Base-by-base conservation (phyloP, 35 echinoderm and acorn worm genomes). In the Stichopus chloronotus region DNA sequence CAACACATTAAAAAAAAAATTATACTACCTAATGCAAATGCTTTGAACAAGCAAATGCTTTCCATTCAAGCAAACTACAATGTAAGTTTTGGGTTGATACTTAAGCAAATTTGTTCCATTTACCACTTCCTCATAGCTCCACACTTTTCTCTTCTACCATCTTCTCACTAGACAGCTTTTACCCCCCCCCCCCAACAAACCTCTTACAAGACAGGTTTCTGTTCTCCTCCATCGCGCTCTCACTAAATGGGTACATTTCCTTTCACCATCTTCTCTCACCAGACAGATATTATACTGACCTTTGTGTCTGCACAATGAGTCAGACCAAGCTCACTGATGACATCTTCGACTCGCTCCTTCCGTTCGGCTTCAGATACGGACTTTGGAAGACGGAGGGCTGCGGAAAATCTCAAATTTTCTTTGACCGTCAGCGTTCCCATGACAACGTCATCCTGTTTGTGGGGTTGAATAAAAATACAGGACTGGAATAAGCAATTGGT, bases 391-490 rank as follows among this genome's bases (percentile, higher is more conserved):
- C 97, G 89, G 6, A 98, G 92, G 53, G 92, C 91, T n/a, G 97
- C 97, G 21, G 97, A 98, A 63, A 98, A 98, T 57, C 11, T 78
- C 59, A 98, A 76, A 63, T 98, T 98, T 81, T 98, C 97, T 59
- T 94, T 74, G 22, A 98, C 91, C 11, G 97, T 98, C 10, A 98
- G 91, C 1, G 97, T 98, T 94, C 97, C 97, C 97, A 98, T 96
- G 93, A 98, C 97, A 92, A 98, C 97, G 87, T 98, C 97, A 96
- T 98, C 97, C 97, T 98, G 3, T 43, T 43, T 43, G 30, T 43
- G 30, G 30, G 30, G 3, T 58, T 21, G 30, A 60, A 58, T 10
- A 20, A 88, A 53, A 60, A 65, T 58, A 79, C n/a, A 22, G 88
- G 25, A 22, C 22, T 25, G 24, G 19, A 93, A 21, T 43, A 43